Evolutionary conservation across 2,113 vertebrate genomes (phyloP), one percentile per base, ranked within the genome.

Genomic region (Crotalus helleri): DNA sequence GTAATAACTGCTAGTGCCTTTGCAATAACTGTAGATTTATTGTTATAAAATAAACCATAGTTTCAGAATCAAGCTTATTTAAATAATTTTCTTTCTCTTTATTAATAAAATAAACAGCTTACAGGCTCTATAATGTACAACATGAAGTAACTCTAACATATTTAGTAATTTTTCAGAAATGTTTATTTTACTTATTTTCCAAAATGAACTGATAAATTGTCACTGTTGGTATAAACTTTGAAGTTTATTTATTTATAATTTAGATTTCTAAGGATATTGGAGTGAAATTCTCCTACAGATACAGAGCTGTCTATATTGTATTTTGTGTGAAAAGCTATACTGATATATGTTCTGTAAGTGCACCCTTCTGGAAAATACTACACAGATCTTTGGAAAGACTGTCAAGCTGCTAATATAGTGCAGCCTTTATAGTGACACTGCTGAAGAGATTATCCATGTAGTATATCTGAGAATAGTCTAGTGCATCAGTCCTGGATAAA

Each of bases 401-500:
- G 89, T 92, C n/a, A 94, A 58, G 88, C 49, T 92, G 64, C 59
- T 57, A 51, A 13, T 87, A 93, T 51, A 39, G 58, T 10, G 90
- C 93, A 21, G 23, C 57, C n/a, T 90, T 91, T 91, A 33, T 33
- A 94, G 1, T 94, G 49, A 86, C 0, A 1, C 33, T 90, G 23
- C 58, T 92, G 61, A 92, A 33, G 91, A 89, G 74, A 85, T 87
- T 89, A 86, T 91, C 33, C 92, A 59, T 89, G 61, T 91, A 88
- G 29, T 11, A 91, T 92, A 91, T 92, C 39, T 87, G 59, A 85
- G 92, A 57, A 92, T 91, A 44, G 29, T 58, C 55, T 69, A 58
- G 88, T 91, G 89, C 12, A 81, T 88, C 55, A 33, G 9, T 91
- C 93, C 91, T 93, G 49, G 90, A 90, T 93, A 94, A 95, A 94